Evolutionary conservation across 30 jellyfish, hydroid and myxozoan species (phyloP), one percentile per base, ranked within the genome.

Genomic region (Phacellophora camtschatica): DNA sequence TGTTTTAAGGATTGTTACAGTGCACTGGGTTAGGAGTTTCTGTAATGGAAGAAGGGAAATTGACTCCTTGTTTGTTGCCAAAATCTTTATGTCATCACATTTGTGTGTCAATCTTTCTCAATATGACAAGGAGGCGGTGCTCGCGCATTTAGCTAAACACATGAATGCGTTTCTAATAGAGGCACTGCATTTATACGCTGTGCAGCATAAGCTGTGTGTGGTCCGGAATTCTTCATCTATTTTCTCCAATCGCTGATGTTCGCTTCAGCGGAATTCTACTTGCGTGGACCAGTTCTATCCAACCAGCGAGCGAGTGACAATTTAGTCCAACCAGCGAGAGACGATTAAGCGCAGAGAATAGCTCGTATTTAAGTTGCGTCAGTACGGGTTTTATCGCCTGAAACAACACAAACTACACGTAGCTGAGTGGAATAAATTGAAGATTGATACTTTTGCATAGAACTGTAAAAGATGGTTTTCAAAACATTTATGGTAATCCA

Each of bases 91-190:
- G 91, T 80, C 91, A 80, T 66, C 80, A 65, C 84, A 41, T 80
- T 35, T 32, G 79, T 63, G 84, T 65, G 83, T 80, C 91, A 80
- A 80, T 80, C 91, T 71, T 43, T 67, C 77, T 24, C 45, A 34
- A 65, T 33, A 80, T 80, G 91, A 80, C 91, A 80, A 80, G 91
- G 66, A 67, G 91, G 91, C 91, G 91, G 91, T 45, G 58, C 84
- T 45, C 32, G 49, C 30, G 80, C 69, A 66, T 80, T 46, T 70
- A 46, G 53, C 81, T 84, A 80, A 80, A 80, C 91, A 80, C 58
- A 63, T 64, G 91, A 46, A 37, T 80, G 65, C 48, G 84, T 65
- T 64, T 65, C 27, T 18, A 70, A 80, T 62, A 50, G 85, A 42
- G 55, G 66, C 62, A 66, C n/a, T n/a, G n/a, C n/a, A n/a, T n/a